Percentiles rank a stretch among this genome's conserved stretches.
Evolutionary conservation across 2,797 vertebrate genomes (phyloP).

Genomic region (Hippoglossus hippoglossus): DNA sequence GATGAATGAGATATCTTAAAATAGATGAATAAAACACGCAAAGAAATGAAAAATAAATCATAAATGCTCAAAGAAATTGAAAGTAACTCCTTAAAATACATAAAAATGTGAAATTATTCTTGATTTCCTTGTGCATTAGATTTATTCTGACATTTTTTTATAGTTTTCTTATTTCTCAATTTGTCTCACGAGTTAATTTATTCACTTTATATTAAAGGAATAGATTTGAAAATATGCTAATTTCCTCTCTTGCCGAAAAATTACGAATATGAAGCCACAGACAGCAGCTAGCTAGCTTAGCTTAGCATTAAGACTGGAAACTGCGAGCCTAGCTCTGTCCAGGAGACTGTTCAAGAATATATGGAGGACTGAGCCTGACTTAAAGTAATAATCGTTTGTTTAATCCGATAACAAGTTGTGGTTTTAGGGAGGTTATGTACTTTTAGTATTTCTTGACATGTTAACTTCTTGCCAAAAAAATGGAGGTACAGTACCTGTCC

Average conservation of each 20-base stretch:
- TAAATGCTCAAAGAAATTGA: constrained; percentile 13
- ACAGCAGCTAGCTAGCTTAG: constrained; percentile 11
- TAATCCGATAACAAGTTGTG: too few species aligned
- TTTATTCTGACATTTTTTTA: background rate
- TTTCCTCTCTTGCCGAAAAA: background rate
- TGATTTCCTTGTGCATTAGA: constrained; percentile 7
- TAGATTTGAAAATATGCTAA: constrained; percentile 1
- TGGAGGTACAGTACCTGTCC: too few species aligned
- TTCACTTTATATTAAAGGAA: constrained; percentile 16
- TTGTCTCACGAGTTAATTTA: background rate
- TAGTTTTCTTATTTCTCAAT: background rate
- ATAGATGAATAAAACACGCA: constrained; percentile 1
- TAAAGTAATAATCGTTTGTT: too few species aligned
- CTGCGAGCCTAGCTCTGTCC: background rate
- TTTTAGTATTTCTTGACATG: too few species aligned
- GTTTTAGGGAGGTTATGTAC: too few species aligned
- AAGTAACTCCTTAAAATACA: background rate
- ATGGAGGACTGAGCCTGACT: too few species aligned
- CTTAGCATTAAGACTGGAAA: constrained; percentile 19
- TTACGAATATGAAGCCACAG: background rate
- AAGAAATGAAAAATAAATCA: background rate
- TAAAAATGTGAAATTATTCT: background rate
- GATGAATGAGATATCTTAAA: background rate
- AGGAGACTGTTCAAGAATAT: background rate
- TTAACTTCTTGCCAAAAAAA: too few species aligned